Evolutionary conservation across 2,113 vertebrate species (phyloP), one percentile per base, ranked within the genome.

Genomic region (Garra rufa): DNA sequence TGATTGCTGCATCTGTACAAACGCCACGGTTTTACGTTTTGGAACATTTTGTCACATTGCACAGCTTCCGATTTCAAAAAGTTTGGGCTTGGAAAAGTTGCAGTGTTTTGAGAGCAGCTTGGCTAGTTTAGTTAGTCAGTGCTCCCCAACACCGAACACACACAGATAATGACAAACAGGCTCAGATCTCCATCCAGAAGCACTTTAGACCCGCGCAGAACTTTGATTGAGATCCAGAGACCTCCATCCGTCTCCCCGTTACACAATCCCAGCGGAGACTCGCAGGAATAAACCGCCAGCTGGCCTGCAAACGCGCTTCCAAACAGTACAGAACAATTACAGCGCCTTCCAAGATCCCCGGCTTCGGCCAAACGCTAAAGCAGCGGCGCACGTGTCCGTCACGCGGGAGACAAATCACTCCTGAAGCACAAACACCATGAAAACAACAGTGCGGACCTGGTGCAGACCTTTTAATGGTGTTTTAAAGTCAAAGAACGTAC

Each of bases 251-350:
- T 21, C 65, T 69, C 34, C 19, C 30, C 30, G 65, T 69, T 21
- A 69, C 30, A 69, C 34, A 38, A 69, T 69, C 65, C 65, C 65
- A 69, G 65, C 17, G 19, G 30, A 69, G 30, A 69, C 65, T 69
- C 65, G 9, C 30, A 69, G 65, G 65, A 69, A 69, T 69, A 69
- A 69, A 69, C 65, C 65, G 65, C 65, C 65, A 69, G 65, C 65
- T 69, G 30, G 65, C 34, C 65, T 57, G 19, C 30, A 38, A 69
- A 38, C 65, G 4, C 30, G 17, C 65, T 69, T 69, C 65, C 65
- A 69, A 69, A 21, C 30, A 10, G 17, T 41, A 69, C 30, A 69
- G 65, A 69, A 69, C 65, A 38, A 69, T 69, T 21, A 21, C 17
- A 9, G 9, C 0, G 17, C 9, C 65, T 10, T 69, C 65, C 65